These are phyloP conservation scores for Cheilosia soror DNA, from an alignment of 2,888 invertebrate species.

Conservation along the genomic window DNA sequence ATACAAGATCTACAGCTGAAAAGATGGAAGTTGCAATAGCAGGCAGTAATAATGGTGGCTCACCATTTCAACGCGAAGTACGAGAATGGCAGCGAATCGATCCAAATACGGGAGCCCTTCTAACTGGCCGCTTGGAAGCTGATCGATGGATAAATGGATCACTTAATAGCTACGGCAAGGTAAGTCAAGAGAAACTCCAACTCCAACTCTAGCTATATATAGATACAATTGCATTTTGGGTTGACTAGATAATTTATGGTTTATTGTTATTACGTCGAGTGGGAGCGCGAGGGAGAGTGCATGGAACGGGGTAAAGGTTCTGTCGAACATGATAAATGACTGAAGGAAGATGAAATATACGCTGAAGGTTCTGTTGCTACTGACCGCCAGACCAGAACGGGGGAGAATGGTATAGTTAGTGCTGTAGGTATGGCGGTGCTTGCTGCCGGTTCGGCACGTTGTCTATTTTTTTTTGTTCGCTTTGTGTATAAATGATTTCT, in stretches of 20 bases:
- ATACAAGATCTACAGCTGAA: neutral
- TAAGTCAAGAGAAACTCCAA: slow-evolving; percentile 76
- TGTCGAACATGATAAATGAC: slow-evolving; percentile 57
- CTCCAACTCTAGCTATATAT: neutral
- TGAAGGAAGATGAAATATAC: slow-evolving; percentile 53
- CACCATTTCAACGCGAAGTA: slow-evolving; percentile 84
- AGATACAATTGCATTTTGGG: slow-evolving; percentile 43
- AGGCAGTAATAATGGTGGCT: slow-evolving; percentile 79
- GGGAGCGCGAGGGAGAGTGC: neutral
- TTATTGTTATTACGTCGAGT: slow-evolving; percentile 46
- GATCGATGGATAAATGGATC: slow-evolving; percentile 84
- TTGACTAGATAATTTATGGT: slow-evolving; percentile 70
- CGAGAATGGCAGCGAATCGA: slow-evolving; percentile 84
- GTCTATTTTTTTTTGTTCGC: neutral
- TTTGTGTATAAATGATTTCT: slow-evolving; percentile 35
- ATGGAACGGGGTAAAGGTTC: slow-evolving; percentile 11
- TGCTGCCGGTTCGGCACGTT: too few species aligned
- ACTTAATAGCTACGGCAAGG: slow-evolving; percentile 84
- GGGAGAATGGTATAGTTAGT: too few species aligned
- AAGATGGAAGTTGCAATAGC: slow-evolving; percentile 78
- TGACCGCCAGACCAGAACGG: neutral
- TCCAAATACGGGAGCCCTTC: slow-evolving; percentile 83
- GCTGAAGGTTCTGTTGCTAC: slow-evolving; percentile 28
- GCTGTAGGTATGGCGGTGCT: too few species aligned
- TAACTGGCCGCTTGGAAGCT: slow-evolving; percentile 84